Evolutionary conservation across 2,888 invertebrate species (phyloP).

Genomic region (Lumbricus terrestris): DNA sequence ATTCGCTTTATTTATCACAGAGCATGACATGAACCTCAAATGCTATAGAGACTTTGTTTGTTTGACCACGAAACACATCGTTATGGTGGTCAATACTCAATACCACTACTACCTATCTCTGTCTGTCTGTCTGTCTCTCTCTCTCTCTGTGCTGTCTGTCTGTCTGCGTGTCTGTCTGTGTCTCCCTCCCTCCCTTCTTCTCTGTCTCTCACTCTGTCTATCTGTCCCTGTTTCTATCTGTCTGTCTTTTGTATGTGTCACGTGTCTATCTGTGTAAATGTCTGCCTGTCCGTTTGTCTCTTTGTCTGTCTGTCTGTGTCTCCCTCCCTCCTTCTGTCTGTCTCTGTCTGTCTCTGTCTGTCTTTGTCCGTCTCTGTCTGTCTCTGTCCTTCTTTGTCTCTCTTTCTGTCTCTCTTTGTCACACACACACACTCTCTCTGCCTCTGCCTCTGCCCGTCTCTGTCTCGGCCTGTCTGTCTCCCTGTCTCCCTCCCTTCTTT

Average conservation of each 20-base stretch:
- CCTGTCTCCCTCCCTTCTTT: too few species aligned
- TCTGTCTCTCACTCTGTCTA: conserved; percentile 18
- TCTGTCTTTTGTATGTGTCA: neutral
- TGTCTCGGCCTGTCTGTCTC: too few species aligned
- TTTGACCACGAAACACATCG: too few species aligned
- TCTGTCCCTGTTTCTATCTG: neutral
- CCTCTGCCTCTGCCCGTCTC: neutral
- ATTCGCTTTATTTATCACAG: too few species aligned
- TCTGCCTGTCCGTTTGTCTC: too few species aligned
- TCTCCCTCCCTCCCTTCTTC: neutral
- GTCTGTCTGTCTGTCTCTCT: too few species aligned
- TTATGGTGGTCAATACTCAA: too few species aligned
- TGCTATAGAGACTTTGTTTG: too few species aligned
- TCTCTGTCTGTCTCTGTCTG: neutral
- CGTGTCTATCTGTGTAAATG: neutral
- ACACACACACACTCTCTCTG: conserved; percentile 13
- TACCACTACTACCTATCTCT: too few species aligned
- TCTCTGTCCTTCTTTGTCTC: conserved; percentile 12
- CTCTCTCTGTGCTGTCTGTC: neutral
- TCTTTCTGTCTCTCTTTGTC: conserved; percentile 15
- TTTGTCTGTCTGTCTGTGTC: too few species aligned
- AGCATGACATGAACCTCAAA: too few species aligned
- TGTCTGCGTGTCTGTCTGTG: neutral
- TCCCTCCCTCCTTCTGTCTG: neutral
- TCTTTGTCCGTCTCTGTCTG: neutral